Base-by-base conservation (phyloP, 2,888 invertebrate genomes). In the Latrodectus hesperus region DNA sequence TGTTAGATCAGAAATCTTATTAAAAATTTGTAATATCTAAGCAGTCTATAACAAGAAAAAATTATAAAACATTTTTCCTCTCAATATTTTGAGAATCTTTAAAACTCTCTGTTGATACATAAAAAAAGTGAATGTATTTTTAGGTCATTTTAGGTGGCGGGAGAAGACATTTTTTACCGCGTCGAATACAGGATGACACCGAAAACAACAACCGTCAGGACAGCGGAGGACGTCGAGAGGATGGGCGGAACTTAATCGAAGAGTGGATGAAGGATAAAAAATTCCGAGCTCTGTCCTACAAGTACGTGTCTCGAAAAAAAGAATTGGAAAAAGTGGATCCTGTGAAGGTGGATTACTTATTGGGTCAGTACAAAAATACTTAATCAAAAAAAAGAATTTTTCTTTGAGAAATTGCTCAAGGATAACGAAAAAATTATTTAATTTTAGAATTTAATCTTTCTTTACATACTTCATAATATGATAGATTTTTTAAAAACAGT, bases 71-170 rank as follows among this genome's bases (percentile, higher is more conserved):
- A 6, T 38, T 38, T 38, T 6, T 3, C 5, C 4, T 6, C 4
- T 38, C 2, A 38, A 38, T 6, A 1, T 38, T 6, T 38, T 38
- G 38, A 60, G 12, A 10, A 60, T 60, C 60, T 11, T 60, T 60
- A 60, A 10, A n/a, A 60, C 10, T 60, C 9, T 0, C 60, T 60
- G 60, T 60, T 60, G 5, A 60, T 6, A 60, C 60, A 16, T 60
- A 60, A 60, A n/a, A 60, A 11, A 60, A 16, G 14, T 6, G 10
- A 60, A 60, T 60, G 1, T 11, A 16, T 60, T 60, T 16, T 60
- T 60, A 96, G 96, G 96, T 96, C 0, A 95, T 98, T 49, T 94
- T 98, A 94, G 98, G 97, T 0, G 98, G 98, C 9, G 98, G 98
- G 0, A 94, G 95, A 72, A 96, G 96, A 72, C 95, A 96, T 91